These are phyloP conservation scores for Naso thynnoides DNA, from an alignment of 2,797 vertebrate species.

Conservation along the genomic window DNA sequence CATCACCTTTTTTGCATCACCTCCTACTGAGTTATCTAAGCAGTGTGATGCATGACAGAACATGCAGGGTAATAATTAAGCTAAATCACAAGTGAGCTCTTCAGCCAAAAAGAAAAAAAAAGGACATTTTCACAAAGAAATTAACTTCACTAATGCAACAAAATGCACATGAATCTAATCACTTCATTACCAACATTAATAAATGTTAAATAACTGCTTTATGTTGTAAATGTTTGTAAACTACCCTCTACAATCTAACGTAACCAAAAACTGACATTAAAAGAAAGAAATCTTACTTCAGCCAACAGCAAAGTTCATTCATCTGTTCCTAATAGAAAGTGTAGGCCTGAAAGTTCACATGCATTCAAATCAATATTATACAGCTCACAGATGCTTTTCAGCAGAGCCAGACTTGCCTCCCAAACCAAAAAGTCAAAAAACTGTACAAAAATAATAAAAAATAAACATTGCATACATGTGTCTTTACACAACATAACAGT, in stretches of 20 bases:
- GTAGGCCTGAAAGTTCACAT: background rate
- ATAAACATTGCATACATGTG: too few species aligned
- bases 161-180: background rate
- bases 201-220: background rate
- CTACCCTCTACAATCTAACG: background rate
- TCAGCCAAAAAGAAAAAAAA: background rate
- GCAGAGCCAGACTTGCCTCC: background rate
- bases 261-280: background rate
- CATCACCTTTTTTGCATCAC: background rate
- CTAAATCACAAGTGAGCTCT: background rate
- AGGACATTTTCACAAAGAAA: background rate
- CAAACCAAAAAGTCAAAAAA: background rate
- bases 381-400: background rate
- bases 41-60: background rate
- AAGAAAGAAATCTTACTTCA: background rate
- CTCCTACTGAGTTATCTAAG: background rate
- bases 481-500: too few species aligned
- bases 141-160: background rate
- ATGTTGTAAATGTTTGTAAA: background rate
- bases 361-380: background rate
- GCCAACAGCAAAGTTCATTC: background rate
- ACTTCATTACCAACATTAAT: background rate
- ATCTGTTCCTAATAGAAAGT: background rate
- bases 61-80: constrained; percentile 11
- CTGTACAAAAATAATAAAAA: too few species aligned